These are phyloP conservation scores for Trichonephila clavata DNA, from an alignment of 1,140 invertebrate genomes.

Conservation along the genomic window DNA sequence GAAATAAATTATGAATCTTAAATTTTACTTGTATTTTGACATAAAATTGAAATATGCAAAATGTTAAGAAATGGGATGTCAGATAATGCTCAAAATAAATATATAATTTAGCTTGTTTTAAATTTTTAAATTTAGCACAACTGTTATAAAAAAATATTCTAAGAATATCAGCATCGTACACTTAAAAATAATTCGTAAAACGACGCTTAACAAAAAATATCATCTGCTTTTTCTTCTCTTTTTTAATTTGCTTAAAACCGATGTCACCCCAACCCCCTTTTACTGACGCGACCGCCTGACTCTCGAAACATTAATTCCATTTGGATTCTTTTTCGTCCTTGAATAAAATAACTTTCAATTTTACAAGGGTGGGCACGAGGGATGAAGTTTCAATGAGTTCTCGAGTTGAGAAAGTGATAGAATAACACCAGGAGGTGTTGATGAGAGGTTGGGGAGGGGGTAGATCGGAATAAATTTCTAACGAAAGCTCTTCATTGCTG, in stretches of 20 bases:
- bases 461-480: not conserved
- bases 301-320: not conserved
- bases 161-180: not conserved
- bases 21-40: too few species aligned
- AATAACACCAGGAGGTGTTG: constrained; percentile 37
- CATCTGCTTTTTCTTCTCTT: not conserved
- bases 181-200: not conserved
- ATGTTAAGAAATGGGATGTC: too few species aligned
- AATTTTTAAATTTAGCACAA: not conserved
- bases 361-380: not conserved
- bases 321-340: not conserved
- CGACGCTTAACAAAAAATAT: not conserved
- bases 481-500: constrained; percentile 16
- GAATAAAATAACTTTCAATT: not conserved
- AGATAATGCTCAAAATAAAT: too few species aligned
- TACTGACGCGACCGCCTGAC: not conserved
- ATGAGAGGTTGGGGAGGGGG: not conserved
- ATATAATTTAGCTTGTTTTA: not conserved
- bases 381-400: not conserved
- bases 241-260: not conserved
- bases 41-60: too few species aligned
- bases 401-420: not conserved
- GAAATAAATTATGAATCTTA: too few species aligned
- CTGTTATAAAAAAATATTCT: not conserved
- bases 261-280: not conserved